Conservation (phyloP, 2,113 vertebrate species). For the Pristiophorus japonicus region DNA sequence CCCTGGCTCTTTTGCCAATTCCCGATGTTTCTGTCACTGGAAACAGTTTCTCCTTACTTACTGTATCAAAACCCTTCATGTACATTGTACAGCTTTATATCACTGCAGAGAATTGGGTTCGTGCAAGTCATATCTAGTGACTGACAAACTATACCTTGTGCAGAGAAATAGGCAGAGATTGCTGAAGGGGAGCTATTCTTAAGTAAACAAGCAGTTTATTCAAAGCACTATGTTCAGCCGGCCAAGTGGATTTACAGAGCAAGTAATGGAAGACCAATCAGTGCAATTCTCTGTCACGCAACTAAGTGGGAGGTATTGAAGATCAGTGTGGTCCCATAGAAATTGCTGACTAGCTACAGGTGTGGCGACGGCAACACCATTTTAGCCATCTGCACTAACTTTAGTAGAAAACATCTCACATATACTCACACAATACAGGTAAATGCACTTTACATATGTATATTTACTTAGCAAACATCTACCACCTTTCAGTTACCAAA, state of each 20-base stretch:
- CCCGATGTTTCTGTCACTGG: background rate
- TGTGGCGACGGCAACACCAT: background rate
- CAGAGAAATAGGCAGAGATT: background rate
- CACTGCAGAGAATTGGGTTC: background rate
- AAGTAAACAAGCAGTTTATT: background rate
- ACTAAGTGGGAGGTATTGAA: background rate
- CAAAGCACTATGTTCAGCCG: background rate
- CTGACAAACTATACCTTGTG: background rate
- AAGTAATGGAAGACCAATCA: background rate
- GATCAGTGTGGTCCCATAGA: background rate
- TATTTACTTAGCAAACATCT: background rate
- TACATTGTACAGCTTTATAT: background rate
- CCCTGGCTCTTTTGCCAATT: background rate
- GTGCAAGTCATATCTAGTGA: background rate
- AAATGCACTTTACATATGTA: background rate
- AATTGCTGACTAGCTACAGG: no score
- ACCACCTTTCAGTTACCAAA: background rate
- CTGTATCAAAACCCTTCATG: background rate
- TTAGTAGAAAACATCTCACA: background rate
- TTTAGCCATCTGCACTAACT: background rate
- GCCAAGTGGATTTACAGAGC: background rate
- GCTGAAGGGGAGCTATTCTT: background rate
- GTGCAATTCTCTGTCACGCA: background rate
- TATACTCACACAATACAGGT: background rate
- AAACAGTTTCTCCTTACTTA: background rate